Base-by-base conservation (phyloP, 2,888 invertebrate species). In the Plagodis pulveraria region DNA sequence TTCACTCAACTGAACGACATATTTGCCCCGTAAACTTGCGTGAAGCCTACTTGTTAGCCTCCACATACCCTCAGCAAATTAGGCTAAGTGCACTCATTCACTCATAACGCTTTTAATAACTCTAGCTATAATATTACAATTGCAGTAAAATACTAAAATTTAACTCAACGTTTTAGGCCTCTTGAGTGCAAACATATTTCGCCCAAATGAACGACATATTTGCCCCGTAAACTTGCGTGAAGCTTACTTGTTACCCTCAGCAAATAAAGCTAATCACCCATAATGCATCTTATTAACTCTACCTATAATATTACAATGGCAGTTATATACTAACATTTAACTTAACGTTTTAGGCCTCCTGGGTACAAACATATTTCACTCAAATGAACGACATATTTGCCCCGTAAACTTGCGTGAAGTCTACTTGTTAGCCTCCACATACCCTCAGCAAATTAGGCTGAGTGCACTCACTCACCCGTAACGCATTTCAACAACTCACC, bases 401-500 rank as follows among this genome's bases (percentile, higher is more conserved):
- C 5, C 32, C 50, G 41, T 42, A 35, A 50, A 50, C 11, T 50
- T 6, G 22, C 35, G 50, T 50, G 50, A 50, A 50, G 12, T 6
- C 42, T 12, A 41, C 41, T 36, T 36, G 36, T 36, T 8, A 36
- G 8, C 36, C 36, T 22, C 40, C 6, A 32, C 35, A 8, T 42
- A 34, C 53, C 53, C 51, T 45, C 52, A 44, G 50, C 49, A 56
- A 56, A 61, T 61, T 52, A 61, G 52, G 52, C 45, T 51, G 48
- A 52, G 45, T 48, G 49, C 48, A 45, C 45, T 41, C 60, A 43
- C 46, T 43, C n/a, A 36, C 32, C 50, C 41, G 11, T 45, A 49
- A 50, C 56, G 50, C 43, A 40, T 40, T 48, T 11, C 41, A 43
- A 12, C 47, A 34, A 50, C 49, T 49, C 63, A 67, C 68, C 67